Evolutionary conservation across 2,113 vertebrate genomes (phyloP).

Genomic region (Mormyrus iriodes): DNA sequence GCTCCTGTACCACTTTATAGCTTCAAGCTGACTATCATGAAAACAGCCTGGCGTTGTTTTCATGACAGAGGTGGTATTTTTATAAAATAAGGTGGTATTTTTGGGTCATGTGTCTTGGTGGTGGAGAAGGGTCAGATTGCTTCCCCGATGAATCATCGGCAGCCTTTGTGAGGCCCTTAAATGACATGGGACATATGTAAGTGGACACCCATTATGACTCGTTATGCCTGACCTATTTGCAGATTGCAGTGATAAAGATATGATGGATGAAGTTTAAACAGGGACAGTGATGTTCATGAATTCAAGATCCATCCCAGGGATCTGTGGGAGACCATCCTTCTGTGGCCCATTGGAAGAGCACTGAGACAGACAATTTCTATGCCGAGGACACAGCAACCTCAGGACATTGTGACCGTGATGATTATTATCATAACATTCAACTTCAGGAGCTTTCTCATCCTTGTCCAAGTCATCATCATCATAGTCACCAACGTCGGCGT

Average conservation of each 20-base stretch:
- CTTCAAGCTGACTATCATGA: neutral
- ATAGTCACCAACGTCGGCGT: neutral
- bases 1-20: neutral
- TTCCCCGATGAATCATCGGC: neutral
- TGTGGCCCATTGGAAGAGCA: neutral
- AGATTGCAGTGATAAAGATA: neutral
- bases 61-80: neutral
- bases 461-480: neutral
- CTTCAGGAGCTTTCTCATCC: neutral
- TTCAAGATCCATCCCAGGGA: neutral
- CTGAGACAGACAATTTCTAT: neutral
- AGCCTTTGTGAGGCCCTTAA: neutral
- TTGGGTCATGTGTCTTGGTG: neutral
- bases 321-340: neutral
- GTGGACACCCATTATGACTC: neutral
- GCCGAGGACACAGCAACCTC: neutral
- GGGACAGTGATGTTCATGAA: neutral
- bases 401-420: neutral
- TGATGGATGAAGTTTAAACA: neutral
- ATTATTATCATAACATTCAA: neutral
- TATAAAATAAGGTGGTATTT: slow-evolving; percentile 1
- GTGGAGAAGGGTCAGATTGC: neutral
- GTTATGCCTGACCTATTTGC: neutral
- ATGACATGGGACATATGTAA: neutral
- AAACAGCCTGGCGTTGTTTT: neutral